phyloP scores from a whole-genome alignment of 2,797 vertebrate species.

The Neosilurus hyrtlii region DNA sequence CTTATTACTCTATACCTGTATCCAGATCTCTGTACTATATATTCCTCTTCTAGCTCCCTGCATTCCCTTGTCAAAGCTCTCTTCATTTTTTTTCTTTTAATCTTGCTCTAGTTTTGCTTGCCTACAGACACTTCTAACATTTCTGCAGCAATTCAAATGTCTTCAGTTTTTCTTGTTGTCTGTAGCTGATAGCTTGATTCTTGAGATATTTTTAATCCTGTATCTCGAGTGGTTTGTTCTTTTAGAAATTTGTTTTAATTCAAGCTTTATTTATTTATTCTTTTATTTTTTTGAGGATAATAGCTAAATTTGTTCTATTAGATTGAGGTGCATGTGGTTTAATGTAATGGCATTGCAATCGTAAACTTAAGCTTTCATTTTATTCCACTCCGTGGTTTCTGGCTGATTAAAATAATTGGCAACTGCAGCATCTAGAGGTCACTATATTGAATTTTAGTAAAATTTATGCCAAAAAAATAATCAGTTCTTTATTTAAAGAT shows the following conservation, averaged over 20 bases:
- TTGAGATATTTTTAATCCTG: background rate
- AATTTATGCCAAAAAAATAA: too few relatives aligned
- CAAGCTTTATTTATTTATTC: background rate
- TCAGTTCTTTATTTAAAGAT: background rate
- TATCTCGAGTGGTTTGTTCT: slow-evolving; percentile 3
- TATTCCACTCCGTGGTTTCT: slow-evolving; percentile 7
- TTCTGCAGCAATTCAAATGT: background rate
- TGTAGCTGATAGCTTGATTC: background rate
- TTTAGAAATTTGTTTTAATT: slow-evolving; percentile 16
- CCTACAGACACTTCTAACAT: background rate
- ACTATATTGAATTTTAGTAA: background rate
- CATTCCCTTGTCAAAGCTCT: background rate
- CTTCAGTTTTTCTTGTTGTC: background rate
- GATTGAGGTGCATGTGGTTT: slow-evolving; percentile 40
- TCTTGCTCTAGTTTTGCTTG: background rate
- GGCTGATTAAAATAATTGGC: background rate
- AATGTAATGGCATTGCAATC: slow-evolving; percentile 1
- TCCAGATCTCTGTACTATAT: background rate
- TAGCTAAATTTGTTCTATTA: slow-evolving; percentile 5
- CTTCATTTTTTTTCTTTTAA: too few relatives aligned
- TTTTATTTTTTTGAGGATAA: background rate
- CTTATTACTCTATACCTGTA: background rate
- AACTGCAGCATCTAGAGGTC: background rate
- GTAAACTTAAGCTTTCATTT: slow-evolving; percentile 28
- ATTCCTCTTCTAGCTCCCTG: background rate